Evolutionary conservation across 2,888 invertebrate genomes (phyloP).

Genomic region (Acholoe squamosa): DNA sequence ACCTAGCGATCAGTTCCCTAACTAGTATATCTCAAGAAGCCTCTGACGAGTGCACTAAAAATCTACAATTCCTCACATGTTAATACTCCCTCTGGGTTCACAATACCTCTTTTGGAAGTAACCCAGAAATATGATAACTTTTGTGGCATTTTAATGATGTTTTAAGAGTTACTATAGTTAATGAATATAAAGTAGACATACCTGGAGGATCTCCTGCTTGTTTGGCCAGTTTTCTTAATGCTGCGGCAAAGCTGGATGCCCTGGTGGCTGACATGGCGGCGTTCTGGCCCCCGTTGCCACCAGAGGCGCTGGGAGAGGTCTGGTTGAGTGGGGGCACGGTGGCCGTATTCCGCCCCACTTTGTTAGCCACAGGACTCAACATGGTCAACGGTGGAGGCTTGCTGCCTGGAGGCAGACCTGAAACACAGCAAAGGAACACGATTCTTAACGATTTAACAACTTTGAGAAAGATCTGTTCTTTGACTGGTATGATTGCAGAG

Average conservation of each 20-base stretch:
- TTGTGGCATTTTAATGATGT: too few relatives aligned
- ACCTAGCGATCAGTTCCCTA: neutral
- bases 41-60: neutral
- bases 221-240: conserved; percentile 94
- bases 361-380: conserved; percentile 76
- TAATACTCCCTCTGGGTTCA: too few relatives aligned
- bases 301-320: conserved; percentile 76
- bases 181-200: conserved; percentile 2
- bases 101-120: too few relatives aligned
- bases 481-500: too few relatives aligned
- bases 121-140: too few relatives aligned
- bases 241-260: conserved; percentile 92
- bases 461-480: too few relatives aligned
- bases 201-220: conserved; percentile 87
- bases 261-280: conserved; percentile 79
- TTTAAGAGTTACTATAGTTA: too few relatives aligned
- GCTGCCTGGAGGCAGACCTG: conserved; percentile 75
- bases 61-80: too few relatives aligned
- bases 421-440: conserved; percentile 23
- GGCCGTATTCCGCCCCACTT: conserved; percentile 79
- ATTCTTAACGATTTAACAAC: too few relatives aligned
- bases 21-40: neutral
- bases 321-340: conserved; percentile 82
- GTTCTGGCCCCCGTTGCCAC: neutral
- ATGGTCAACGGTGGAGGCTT: conserved; percentile 80